Evolutionary conservation across 2,797 vertebrate genomes (phyloP).

Genomic region (Micrastur ruficollis): DNA sequence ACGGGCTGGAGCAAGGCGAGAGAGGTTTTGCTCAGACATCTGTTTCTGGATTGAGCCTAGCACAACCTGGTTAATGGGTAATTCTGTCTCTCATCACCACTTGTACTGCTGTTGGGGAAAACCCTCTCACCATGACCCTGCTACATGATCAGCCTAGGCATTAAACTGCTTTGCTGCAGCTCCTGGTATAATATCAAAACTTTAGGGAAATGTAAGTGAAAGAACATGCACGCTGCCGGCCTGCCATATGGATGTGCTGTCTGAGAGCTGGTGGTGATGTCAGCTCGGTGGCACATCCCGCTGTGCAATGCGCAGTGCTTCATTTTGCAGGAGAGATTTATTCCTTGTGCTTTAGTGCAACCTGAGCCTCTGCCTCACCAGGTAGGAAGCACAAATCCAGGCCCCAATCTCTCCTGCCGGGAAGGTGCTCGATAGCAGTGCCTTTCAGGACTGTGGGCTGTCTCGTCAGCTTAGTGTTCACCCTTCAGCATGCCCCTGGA

Average conservation of each 20-base stretch:
- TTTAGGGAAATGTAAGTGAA: neutral
- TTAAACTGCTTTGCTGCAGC: neutral
- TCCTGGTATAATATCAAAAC: neutral
- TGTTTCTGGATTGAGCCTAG: neutral
- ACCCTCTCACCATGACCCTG: neutral
- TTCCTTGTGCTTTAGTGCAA: neutral
- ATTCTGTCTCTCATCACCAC: neutral
- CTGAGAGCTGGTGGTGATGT: slow-evolving; percentile 12
- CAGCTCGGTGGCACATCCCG: neutral
- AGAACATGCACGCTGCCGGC: neutral
- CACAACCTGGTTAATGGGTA: neutral
- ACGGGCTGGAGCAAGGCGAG: rapidly evolving
- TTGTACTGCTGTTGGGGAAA: neutral
- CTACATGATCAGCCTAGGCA: neutral
- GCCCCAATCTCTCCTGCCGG: neutral
- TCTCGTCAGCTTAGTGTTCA: neutral
- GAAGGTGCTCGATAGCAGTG: neutral
- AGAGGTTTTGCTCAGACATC: neutral
- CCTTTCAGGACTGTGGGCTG: neutral
- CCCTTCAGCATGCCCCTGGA: neutral
- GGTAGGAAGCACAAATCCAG: neutral
- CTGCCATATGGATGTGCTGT: slow-evolving; percentile 10
- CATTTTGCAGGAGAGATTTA: neutral
- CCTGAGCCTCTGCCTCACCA: neutral
- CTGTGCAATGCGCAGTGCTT: neutral